These are phyloP conservation scores for Minunthozetes semirufus DNA, from an alignment of 2,888 invertebrate species.

Conservation along the genomic window DNA sequence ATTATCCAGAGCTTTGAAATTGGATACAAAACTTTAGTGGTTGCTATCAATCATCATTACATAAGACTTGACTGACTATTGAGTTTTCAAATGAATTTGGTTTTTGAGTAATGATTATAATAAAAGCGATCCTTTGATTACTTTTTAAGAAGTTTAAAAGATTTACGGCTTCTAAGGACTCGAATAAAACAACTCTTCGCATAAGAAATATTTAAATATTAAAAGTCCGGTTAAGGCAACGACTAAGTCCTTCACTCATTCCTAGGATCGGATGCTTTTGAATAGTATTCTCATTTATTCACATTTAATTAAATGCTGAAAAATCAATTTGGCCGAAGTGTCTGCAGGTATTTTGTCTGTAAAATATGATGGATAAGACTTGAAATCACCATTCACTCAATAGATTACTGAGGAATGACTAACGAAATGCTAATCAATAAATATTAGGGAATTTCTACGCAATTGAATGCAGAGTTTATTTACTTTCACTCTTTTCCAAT, in stretches of 20 bases:
- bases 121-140: slow-evolving; percentile 29
- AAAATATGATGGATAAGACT: neutral
- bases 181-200: neutral
- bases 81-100: slow-evolving; percentile 1
- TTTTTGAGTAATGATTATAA: slow-evolving; percentile 7
- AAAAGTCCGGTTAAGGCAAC: slow-evolving; percentile 3
- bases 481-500: neutral
- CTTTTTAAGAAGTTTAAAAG: slow-evolving; percentile 26
- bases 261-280: neutral
- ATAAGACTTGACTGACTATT: slow-evolving; percentile 17
- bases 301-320: slow-evolving; percentile 1
- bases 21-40: slow-evolving; percentile 4
- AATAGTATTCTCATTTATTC: neutral
- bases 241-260: neutral
- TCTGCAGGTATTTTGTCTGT: neutral
- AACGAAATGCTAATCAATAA: neutral
- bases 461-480: neutral
- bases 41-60: slow-evolving; percentile 16
- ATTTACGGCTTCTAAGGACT: neutral
- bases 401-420: neutral
- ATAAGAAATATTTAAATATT: neutral
- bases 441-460: neutral
- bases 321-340: slow-evolving; percentile 4
- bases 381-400: neutral
- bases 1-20: slow-evolving; percentile 19